Evolutionary conservation across 2,888 invertebrate species (phyloP).

Genomic region (Cepaea hortensis): DNA sequence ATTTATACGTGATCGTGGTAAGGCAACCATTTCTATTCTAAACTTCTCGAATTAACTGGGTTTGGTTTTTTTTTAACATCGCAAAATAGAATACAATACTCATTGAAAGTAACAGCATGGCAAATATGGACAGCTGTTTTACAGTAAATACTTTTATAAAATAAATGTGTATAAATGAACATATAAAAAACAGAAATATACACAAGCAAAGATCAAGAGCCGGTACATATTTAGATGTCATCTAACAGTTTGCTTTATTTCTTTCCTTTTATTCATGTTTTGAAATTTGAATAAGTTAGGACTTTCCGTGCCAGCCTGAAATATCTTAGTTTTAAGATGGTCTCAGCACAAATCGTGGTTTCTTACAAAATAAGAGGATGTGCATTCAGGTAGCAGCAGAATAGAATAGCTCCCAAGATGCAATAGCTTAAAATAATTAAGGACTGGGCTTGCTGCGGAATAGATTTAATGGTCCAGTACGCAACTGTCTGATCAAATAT

Average conservation of each 20-base stretch:
- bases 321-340: background rate
- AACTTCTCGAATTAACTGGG: too few species aligned
- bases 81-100: too few species aligned
- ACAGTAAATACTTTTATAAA: too few species aligned
- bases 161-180: too few species aligned
- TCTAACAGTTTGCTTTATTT: background rate
- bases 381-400: background rate
- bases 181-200: too few species aligned
- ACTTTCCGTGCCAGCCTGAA: background rate
- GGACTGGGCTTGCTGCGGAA: background rate
- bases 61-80: too few species aligned
- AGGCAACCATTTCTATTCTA: too few species aligned
- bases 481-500: background rate
- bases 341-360: background rate
- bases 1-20: too few species aligned
- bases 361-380: background rate
- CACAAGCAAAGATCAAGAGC: too few species aligned
- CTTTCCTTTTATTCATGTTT: background rate
- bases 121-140: too few species aligned
- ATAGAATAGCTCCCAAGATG: background rate
- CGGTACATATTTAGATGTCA: background rate
- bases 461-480: background rate
- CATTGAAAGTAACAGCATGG: too few species aligned
- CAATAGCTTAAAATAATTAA: slow-evolving; percentile 29
- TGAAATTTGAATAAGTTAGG: background rate